Conservation (phyloP, 1,140 invertebrate genomes). For the Ctenoplectra terminalis region DNA sequence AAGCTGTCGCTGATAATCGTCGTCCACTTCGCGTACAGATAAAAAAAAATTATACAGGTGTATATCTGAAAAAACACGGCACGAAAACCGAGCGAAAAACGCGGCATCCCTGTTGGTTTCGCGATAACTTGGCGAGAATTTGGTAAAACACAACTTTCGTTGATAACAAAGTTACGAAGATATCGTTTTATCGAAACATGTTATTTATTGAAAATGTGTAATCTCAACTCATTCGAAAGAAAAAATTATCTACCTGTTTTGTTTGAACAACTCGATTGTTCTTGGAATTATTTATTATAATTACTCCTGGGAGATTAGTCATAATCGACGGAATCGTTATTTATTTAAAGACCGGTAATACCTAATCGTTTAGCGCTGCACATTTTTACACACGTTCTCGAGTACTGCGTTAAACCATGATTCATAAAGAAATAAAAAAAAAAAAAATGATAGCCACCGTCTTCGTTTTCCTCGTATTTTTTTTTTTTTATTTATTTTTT, state of each 20-base stretch:
- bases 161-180: background rate
- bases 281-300: background rate
- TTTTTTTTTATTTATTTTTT: too few species aligned
- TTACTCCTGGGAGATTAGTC: background rate
- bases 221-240: background rate
- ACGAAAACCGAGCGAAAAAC: background rate
- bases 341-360: background rate
- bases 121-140: background rate
- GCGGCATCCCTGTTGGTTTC: background rate
- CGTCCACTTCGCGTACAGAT: background rate
- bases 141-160: background rate
- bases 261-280: background rate
- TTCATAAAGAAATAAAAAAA: too few species aligned
- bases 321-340: background rate
- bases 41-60: background rate
- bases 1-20: background rate
- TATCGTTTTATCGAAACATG: slow-evolving; percentile 2
- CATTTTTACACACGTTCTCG: too few species aligned
- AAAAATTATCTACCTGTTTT: background rate
- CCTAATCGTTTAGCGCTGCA: too few species aligned
- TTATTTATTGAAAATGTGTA: too few species aligned
- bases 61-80: background rate
- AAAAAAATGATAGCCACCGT: too few species aligned
- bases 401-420: too few species aligned
- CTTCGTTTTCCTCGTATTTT: too few species aligned